These are phyloP conservation scores for Phalloptychus januarius DNA, from an alignment of 2,797 vertebrate species.

Conservation along the genomic window DNA sequence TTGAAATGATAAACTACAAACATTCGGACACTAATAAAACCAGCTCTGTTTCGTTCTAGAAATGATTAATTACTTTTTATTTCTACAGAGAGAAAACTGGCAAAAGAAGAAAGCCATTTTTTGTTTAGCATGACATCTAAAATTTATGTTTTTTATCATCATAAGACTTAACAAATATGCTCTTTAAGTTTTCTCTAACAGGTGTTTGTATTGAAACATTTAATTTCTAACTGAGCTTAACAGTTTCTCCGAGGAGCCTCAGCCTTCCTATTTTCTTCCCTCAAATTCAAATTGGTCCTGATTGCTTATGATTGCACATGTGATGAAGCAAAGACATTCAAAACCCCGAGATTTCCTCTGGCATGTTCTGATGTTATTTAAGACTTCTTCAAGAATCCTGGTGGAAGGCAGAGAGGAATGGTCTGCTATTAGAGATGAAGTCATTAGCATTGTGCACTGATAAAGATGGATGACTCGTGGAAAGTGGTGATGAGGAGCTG, in stretches of 20 bases:
- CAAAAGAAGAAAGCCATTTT: slow-evolving; percentile 21
- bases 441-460: slow-evolving; percentile 63
- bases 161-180: not conserved
- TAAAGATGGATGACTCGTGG: slow-evolving; percentile 70
- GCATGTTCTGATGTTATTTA: slow-evolving; percentile 38
- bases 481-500: slow-evolving; percentile 61
- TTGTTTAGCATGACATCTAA: slow-evolving; percentile 7
- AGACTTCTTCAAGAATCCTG: slow-evolving; percentile 55
- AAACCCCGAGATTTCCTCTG: slow-evolving; percentile 40
- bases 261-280: not conserved
- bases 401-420: slow-evolving; percentile 44
- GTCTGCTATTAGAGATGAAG: slow-evolving; percentile 40
- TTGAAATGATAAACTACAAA: slow-evolving; percentile 57
- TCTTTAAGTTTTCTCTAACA: not conserved
- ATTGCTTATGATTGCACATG: slow-evolving; percentile 21
- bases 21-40: slow-evolving; percentile 26
- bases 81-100: slow-evolving; percentile 22
- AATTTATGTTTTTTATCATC: not conserved
- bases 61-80: slow-evolving; percentile 14
- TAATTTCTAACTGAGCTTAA: not conserved
- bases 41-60: slow-evolving; percentile 22
- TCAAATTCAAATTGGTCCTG: slow-evolving; percentile 17
- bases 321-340: slow-evolving; percentile 60
- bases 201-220: not conserved
- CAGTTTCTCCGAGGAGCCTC: not conserved